These are phyloP conservation scores for Lacerta bilineata DNA, from an alignment of 2,797 vertebrate species.

Conservation along the genomic window DNA sequence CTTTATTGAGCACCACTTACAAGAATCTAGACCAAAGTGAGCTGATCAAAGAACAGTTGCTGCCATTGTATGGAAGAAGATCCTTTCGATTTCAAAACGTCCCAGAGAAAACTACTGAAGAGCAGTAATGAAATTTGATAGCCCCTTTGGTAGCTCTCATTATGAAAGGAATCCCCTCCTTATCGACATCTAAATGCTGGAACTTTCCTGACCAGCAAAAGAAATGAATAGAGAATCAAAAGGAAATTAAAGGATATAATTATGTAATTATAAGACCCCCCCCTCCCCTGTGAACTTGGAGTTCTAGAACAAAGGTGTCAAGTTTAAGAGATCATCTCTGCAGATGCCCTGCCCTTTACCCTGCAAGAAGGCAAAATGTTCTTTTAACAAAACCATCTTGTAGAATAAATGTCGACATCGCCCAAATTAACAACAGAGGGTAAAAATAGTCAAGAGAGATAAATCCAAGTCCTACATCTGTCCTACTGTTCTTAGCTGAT, in stretches of 20 bases:
- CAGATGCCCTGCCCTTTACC: neutral
- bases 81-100: constrained; percentile 26
- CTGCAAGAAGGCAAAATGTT: neutral
- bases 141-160: constrained; percentile 9
- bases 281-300: neutral
- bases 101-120: neutral
- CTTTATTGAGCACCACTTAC: neutral
- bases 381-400: neutral
- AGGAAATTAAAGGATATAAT: constrained; percentile 19
- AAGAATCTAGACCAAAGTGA: constrained; percentile 1
- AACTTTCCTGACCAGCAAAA: constrained; percentile 19
- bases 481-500: constrained; percentile 12
- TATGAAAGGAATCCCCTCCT: constrained; percentile 4
- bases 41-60: constrained; percentile 36
- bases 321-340: constrained; percentile 1
- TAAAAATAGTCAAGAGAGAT: constrained; percentile 19
- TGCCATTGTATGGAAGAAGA: constrained; percentile 18
- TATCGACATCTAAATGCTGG: neutral
- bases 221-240: constrained; percentile 25
- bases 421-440: constrained; percentile 21
- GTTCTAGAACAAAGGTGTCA: neutral
- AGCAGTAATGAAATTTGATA: constrained; percentile 1
- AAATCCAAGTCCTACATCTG: constrained; percentile 18
- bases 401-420: neutral
- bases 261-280: neutral